Evolutionary conservation across 2,888 invertebrate genomes (phyloP).

Genomic region (Tetragonisca angustula): DNA sequence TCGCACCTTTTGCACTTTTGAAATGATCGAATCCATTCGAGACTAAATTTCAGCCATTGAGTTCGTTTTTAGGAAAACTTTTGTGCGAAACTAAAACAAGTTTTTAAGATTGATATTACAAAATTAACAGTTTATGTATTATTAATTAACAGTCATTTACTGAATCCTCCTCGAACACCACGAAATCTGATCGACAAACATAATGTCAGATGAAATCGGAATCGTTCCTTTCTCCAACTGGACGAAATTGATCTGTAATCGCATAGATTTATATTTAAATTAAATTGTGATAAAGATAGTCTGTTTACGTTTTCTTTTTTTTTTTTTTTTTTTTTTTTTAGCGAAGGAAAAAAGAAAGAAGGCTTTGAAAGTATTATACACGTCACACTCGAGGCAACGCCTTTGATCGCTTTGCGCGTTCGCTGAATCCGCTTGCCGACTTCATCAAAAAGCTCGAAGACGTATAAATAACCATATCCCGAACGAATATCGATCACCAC

Average conservation of each 20-base stretch:
- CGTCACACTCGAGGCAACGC: neutral
- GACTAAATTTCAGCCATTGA: neutral
- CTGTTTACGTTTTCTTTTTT: neutral
- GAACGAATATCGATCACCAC: constrained; percentile 3
- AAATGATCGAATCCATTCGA: neutral
- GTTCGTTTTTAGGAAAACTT: neutral
- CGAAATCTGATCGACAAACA: too few species aligned
- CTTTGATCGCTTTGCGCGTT: neutral
- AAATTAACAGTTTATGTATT: neutral
- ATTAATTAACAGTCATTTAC: too few species aligned
- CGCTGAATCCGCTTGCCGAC: neutral
- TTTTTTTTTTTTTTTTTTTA: neutral
- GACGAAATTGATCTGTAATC: neutral
- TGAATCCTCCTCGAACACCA: too few species aligned
- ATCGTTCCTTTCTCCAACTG: neutral
- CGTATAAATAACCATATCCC: constrained; percentile 14
- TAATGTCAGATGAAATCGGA: neutral
- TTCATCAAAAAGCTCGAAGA: neutral
- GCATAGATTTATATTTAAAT: too few species aligned
- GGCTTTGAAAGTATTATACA: neutral
- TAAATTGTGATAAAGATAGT: neutral
- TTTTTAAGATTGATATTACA: neutral
- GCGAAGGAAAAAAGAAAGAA: too few species aligned
- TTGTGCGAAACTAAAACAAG: neutral
- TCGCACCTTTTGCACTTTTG: neutral